Conservation (phyloP, 2,888 invertebrate genomes). For the Aleiodes testaceus region DNA sequence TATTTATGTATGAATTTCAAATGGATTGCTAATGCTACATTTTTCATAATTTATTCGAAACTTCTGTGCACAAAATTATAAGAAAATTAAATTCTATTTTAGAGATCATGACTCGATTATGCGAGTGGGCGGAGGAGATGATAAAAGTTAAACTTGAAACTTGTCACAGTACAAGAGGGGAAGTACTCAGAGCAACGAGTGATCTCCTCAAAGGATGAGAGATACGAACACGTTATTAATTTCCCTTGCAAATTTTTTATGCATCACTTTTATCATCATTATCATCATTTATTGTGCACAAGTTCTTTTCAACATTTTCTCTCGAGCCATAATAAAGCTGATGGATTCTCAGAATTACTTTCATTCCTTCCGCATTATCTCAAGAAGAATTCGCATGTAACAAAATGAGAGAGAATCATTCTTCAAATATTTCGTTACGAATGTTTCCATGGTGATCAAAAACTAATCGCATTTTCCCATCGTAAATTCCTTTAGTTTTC, state of each 20-base stretch:
- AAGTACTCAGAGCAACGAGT: constrained; percentile 59
- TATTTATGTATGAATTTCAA: too few relatives aligned
- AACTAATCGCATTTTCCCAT: constrained; percentile 3
- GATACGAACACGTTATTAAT: constrained; percentile 66
- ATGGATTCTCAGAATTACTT: constrained; percentile 54
- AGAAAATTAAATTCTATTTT: constrained; percentile 37
- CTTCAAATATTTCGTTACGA: too few relatives aligned
- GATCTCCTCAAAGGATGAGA: constrained; percentile 59
- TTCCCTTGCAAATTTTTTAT: constrained; percentile 65
- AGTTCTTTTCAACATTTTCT: constrained; percentile 1
- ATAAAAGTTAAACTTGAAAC: constrained; percentile 59
- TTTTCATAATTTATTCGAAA: too few relatives aligned
- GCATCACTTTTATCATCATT: constrained; percentile 26
- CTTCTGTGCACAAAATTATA: constrained; percentile 1
- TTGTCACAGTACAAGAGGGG: constrained; percentile 56
- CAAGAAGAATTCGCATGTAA: too few relatives aligned
- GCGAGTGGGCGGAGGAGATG: constrained; percentile 30
- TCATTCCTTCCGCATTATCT: too few relatives aligned
- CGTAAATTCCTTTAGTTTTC: constrained; percentile 21
- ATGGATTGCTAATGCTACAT: too few relatives aligned
- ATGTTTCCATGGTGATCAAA: too few relatives aligned
- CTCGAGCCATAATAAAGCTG: constrained; percentile 54
- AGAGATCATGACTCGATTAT: constrained; percentile 20
- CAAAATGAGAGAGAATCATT: too few relatives aligned
- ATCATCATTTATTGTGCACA: constrained; percentile 13